Evolutionary conservation across 1,140 invertebrate genomes (phyloP).

Genomic region (Psix sp.): DNA sequence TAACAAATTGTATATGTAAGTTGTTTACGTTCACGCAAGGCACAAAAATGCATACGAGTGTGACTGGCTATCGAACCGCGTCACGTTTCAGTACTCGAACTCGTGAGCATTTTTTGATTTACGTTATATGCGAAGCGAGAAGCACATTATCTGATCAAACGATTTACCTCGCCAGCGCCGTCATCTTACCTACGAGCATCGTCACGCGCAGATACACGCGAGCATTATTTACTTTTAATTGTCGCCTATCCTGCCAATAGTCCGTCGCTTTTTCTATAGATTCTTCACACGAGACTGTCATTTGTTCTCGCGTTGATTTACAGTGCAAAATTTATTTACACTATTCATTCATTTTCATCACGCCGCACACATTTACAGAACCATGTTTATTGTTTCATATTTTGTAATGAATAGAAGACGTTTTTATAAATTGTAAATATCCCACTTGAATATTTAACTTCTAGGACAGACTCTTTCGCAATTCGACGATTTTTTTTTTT

Average conservation of each 20-base stretch:
- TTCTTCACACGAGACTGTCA: background rate
- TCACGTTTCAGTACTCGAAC: conserved; percentile 30
- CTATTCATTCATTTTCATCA: too few relatives aligned
- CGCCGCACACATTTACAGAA: too few relatives aligned
- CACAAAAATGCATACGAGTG: conserved; percentile 45
- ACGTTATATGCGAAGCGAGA: conserved; percentile 29
- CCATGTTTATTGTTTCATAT: too few relatives aligned
- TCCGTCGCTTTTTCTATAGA: background rate
- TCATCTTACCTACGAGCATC: conserved; percentile 1
- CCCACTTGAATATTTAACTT: too few relatives aligned
- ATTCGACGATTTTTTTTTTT: too few relatives aligned
- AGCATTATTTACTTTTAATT: conserved; percentile 29
- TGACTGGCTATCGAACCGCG: conserved; percentile 38
- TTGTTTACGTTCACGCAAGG: conserved; percentile 40
- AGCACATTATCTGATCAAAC: conserved; percentile 19
- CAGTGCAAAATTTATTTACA: background rate
- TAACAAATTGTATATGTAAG: conserved; percentile 37
- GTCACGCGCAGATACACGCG: conserved; percentile 3
- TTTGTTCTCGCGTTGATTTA: background rate
- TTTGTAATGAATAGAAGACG: too few relatives aligned
- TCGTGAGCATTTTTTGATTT: conserved; percentile 33
- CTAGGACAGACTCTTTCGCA: too few relatives aligned
- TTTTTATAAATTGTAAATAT: too few relatives aligned
- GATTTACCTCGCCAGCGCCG: conserved; percentile 18
- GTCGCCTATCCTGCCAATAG: background rate